Evolutionary conservation across 2,888 invertebrate species (phyloP), one percentile per base, ranked within the genome.

Genomic region (Ennomos quercinarius): DNA sequence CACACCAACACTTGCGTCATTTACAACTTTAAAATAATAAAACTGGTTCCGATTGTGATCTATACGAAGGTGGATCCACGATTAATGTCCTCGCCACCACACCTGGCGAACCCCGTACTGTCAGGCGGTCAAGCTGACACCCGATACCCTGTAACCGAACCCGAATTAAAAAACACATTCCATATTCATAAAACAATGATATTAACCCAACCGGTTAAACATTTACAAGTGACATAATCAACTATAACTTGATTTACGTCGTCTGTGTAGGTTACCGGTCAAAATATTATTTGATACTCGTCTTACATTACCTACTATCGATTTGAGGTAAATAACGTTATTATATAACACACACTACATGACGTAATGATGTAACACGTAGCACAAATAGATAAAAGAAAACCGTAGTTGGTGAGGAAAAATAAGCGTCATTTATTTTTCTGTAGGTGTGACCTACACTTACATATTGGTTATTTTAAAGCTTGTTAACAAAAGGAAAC

Each of bases 1-100:
- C 85, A 83, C 81, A 81, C 78, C 44, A 72, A 78, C 81, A 89
- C 90, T 91, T 91, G 90, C 91, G 91, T 92, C 91, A 92, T 90
- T 89, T 89, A 87, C 88, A 87, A 87, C 89, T 89, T 89, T 88
- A 90, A 92, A 91, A 92, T 90, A 90, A 89, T 88, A 87, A 87
- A 92, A 92, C 91, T 77, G 87, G 91, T 91, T 90, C 73, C 82
- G 91, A 92, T 91, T 89, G 86, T 90, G 87, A 92, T 91, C 91
- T 88, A 86, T 84, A 87, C 86, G 84, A 83, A 80, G 87, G 79
- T 84, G 86, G 86, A 84, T 83, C 84, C 76, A 86, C 85, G 87
- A 89, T 88, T 89, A 87, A 89, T 89, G 84, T 83, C 80, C 78
- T 61, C 55, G 11, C n/a, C 75, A 74, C 73, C 83, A 74, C 90